Conservation (phyloP, 2,888 invertebrate genomes). For the Tetranychus piercei region DNA sequence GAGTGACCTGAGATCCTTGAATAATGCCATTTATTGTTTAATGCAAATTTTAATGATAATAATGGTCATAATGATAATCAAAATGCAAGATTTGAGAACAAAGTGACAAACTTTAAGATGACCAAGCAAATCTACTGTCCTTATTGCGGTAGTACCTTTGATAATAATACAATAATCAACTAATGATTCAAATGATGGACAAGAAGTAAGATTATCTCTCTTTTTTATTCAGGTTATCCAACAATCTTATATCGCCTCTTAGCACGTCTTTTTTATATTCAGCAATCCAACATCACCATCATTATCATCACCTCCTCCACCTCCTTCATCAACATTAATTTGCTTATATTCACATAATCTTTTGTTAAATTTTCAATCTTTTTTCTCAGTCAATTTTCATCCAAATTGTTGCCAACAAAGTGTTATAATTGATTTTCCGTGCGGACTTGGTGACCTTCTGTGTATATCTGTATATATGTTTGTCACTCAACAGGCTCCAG, state of each 20-base stretch:
- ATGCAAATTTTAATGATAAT: no score
- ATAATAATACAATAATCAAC: no score
- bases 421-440: conserved; percentile 1
- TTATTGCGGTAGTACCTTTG: no score
- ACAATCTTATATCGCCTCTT: no score
- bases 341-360: not conserved
- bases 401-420: not conserved
- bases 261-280: no score
- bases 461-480: not conserved
- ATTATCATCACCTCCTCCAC: not conserved
- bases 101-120: no score
- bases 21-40: not conserved
- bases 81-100: no score
- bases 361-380: not conserved
- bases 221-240: no score
- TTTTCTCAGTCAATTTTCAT: not conserved
- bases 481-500: not conserved
- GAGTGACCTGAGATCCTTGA: not conserved
- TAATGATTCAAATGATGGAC: no score
- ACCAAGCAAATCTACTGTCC: no score
- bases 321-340: not conserved
- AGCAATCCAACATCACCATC: not conserved
- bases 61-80: no score
- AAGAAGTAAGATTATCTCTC: no score
- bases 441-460: not conserved